Evolutionary conservation across 2,113 vertebrate species (phyloP).

Genomic region (Apaloderma vittatum): DNA sequence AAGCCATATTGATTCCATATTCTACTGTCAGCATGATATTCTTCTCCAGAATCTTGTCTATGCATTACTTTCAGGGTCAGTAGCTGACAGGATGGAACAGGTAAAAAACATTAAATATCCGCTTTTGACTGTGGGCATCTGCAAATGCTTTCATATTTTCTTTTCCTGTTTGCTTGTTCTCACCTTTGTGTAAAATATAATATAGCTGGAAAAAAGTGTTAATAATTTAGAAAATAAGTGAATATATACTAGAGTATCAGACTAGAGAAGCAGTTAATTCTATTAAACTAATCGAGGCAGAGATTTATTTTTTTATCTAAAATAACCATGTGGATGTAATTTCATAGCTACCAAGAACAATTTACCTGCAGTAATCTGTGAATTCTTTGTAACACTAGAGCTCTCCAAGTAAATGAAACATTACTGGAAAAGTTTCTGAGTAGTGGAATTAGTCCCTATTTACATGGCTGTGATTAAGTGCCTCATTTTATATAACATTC

Average conservation of each 20-base stretch:
- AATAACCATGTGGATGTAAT: background rate
- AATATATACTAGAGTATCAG: background rate
- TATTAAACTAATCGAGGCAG: background rate
- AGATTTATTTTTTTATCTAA: background rate
- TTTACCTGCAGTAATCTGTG: background rate
- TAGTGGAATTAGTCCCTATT: background rate
- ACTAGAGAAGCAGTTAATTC: background rate
- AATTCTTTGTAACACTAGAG: background rate
- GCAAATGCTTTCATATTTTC: background rate
- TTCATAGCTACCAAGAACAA: background rate
- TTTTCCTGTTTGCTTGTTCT: background rate
- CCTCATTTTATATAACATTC: background rate
- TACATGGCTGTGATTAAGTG: background rate
- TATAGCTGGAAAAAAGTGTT: background rate
- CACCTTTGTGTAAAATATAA: background rate
- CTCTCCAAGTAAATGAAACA: background rate
- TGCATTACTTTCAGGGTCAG: background rate
- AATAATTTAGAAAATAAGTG: background rate
- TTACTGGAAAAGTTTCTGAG: background rate
- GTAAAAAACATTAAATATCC: background rate
- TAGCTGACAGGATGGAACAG: background rate
- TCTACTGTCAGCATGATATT: background rate
- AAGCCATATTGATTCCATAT: background rate
- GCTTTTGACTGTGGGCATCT: background rate
- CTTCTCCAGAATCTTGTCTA: background rate